phyloP scores from a whole-genome alignment of 2,113 vertebrate species.

The Malaclemys terrapin region DNA sequence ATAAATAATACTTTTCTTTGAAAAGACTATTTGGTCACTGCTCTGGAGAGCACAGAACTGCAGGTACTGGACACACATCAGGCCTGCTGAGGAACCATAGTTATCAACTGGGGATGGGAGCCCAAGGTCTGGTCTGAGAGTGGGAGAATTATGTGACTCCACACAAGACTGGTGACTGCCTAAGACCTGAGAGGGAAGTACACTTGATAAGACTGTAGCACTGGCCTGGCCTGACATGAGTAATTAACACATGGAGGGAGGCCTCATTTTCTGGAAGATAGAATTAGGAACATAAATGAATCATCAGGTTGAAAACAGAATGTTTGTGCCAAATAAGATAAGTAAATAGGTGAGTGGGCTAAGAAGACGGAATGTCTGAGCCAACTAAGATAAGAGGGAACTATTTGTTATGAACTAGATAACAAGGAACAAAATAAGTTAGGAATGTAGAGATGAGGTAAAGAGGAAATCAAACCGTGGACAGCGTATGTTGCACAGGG shows the following conservation, averaged over 20 bases:
- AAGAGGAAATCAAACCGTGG: not conserved
- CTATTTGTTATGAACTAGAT: not conserved
- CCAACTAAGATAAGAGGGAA: not conserved
- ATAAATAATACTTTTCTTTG: not conserved
- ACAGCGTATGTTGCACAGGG: not conserved
- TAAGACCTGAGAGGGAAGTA: not conserved
- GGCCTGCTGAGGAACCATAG: not conserved
- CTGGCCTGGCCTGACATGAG: not conserved
- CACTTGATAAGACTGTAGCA: not conserved
- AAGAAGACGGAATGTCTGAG: not conserved
- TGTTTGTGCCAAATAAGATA: not conserved
- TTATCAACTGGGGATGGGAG: not conserved
- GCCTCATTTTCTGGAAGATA: not conserved
- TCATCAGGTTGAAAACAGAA: not conserved
- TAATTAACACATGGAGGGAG: not conserved
- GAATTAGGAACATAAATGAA: not conserved
- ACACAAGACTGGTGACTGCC: not conserved
- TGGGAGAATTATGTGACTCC: not conserved
- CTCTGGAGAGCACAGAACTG: not conserved
- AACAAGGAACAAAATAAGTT: not conserved
- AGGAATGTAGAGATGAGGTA: not conserved
- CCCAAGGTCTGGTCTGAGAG: not conserved
- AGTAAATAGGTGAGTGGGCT: not conserved
- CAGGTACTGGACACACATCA: not conserved
- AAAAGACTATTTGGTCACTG: not conserved